Evolutionary conservation across 2,888 invertebrate genomes (phyloP), one percentile per base, ranked within the genome.

Genomic region (Reticulitermes lucifugus): DNA sequence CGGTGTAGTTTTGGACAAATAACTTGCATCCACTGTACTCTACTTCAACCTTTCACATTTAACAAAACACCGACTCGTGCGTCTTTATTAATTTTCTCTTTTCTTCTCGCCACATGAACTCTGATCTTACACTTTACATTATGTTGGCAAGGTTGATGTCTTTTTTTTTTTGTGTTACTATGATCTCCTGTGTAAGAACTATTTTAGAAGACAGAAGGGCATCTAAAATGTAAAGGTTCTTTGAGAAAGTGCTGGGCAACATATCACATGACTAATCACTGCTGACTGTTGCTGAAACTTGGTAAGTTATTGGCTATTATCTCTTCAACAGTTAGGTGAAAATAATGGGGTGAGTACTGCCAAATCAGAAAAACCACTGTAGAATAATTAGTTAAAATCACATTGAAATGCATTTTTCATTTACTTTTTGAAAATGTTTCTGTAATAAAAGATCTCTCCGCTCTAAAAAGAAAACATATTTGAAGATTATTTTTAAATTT

Each of bases 1-100:
- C 51, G 73, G 51, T 70, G 59, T 65, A 81, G 41, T 65, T 60
- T 81, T 65, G 65, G 80, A 79, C 79, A 79, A 79, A 25, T 22
- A 73, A 25, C 41, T n/a, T 77, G 77, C n/a, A n/a, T 46, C 77
- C 46, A 46, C 22, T 41, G 14, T 41, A 35, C 21, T 0, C 43
- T 41, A 35, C 21, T 35, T 46, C n/a, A 77, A 77, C 46, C 29
- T 77, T 10, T 46, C 51, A 70, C 70, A 70, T 55, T 18, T 55
- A 55, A 55, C 55, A 55, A 18, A n/a, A 65, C 25, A 25, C 25
- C 12, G 35, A 73, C 73, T 2, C 35, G 14, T 41, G 35, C 10
- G 41, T 18, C 41, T 35, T 73, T 21, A 35, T 73, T 25, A 7
- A 35, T 2, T 35, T 41, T 41, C 41, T 73, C 29, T 70, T 70